Percentiles rank a stretch among this genome's conserved stretches.
Conservation (phyloP, 2,888 invertebrate species). For the Emmelina monodactyla region DNA sequence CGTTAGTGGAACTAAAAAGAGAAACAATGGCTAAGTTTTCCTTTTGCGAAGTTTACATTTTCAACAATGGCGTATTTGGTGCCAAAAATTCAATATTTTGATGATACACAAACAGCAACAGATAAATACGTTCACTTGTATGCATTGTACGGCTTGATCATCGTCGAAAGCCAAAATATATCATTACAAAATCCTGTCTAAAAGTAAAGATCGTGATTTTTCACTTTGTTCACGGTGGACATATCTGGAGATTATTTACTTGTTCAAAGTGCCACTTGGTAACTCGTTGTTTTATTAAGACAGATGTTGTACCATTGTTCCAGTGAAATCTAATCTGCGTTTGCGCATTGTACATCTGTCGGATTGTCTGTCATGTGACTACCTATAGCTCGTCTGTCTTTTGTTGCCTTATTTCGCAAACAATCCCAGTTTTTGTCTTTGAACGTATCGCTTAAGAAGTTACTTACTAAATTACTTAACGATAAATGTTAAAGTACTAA, state of each 20-base stretch:
- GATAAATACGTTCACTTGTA: slow-evolving; percentile 1
- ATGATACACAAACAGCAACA: not conserved
- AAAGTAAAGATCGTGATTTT: no score
- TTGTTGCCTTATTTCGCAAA: slow-evolving; percentile 5
- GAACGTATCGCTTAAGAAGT: no score
- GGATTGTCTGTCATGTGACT: slow-evolving; percentile 21
- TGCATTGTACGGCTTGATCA: no score
- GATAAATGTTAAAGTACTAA: no score
- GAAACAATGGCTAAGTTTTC: slow-evolving; percentile 30
- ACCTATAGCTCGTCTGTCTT: slow-evolving; percentile 18
- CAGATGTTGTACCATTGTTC: slow-evolving; percentile 38
- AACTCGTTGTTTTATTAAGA: no score
- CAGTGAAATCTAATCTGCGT: slow-evolving; percentile 45
- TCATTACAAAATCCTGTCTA: no score
- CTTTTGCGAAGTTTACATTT: slow-evolving; percentile 23
- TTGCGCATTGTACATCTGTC: slow-evolving; percentile 38
- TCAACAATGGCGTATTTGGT: slow-evolving; percentile 29
- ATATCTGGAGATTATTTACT: no score
- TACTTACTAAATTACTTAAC: no score
- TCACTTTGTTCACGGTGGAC: no score
- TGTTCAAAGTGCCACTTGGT: no score
- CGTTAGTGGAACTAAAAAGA: slow-evolving; percentile 26
- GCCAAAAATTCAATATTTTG: slow-evolving; percentile 11
- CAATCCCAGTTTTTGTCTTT: no score
- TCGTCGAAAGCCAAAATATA: no score